Conservation (phyloP, 2,888 invertebrate species). For the Masnerella sp. region DNA sequence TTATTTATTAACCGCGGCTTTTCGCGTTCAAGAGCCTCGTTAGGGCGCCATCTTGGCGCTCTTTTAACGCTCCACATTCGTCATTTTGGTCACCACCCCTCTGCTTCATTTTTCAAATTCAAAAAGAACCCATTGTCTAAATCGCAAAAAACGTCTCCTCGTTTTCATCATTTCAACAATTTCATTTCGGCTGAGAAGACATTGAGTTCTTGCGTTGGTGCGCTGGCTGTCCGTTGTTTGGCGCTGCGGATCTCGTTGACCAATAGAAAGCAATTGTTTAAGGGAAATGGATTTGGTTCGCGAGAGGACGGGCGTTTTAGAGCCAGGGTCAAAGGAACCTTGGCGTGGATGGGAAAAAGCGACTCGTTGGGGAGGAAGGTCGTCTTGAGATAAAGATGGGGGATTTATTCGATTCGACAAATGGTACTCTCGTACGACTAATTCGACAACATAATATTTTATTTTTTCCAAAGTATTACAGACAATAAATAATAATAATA, state of each 20-base stretch:
- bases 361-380: slow-evolving; percentile 25
- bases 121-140: too few species aligned
- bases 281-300: slow-evolving; percentile 29
- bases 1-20: background rate
- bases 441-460: slow-evolving; percentile 3
- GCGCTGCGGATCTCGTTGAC: slow-evolving; percentile 27
- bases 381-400: slow-evolving; percentile 23
- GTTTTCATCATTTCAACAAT: too few species aligned
- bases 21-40: too few species aligned
- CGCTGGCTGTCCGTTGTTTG: slow-evolving; percentile 9
- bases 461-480: too few species aligned
- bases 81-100: too few species aligned
- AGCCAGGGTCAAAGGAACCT: slow-evolving; percentile 41
- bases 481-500: too few species aligned
- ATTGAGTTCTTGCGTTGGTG: slow-evolving; percentile 10
- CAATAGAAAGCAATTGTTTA: slow-evolving; percentile 35
- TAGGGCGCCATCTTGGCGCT: too few species aligned
- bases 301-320: slow-evolving; percentile 16
- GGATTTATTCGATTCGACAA: slow-evolving; percentile 15
- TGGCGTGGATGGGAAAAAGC: slow-evolving; percentile 14
- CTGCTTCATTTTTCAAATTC: too few species aligned
- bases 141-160: too few species aligned
- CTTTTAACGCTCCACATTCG: too few species aligned
- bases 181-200: too few species aligned
- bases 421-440: background rate